Percentiles rank a stretch among this genome's conserved stretches.
These are phyloP conservation scores for Tylochromis polylepis DNA, from an alignment of 2,113 vertebrate species.

Conservation along the genomic window DNA sequence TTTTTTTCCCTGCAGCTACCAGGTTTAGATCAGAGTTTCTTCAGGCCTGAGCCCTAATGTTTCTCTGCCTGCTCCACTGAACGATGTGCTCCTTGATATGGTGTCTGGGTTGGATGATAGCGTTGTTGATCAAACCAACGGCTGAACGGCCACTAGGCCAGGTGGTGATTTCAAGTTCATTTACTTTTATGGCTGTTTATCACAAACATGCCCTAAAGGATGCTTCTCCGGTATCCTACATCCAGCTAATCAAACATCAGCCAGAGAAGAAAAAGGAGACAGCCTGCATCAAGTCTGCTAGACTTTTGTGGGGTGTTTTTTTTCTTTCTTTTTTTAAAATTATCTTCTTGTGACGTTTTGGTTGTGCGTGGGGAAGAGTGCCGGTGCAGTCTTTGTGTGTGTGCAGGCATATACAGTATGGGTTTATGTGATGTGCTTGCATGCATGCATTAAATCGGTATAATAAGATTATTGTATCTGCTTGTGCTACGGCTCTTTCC, in stretches of 20 bases:
- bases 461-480: constrained; percentile 57
- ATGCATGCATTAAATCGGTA: constrained; percentile 48
- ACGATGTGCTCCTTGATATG: neutral
- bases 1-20: neutral
- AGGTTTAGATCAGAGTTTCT: neutral
- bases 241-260: neutral
- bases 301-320: too few species aligned
- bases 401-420: neutral
- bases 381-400: neutral
- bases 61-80: neutral
- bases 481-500: constrained; percentile 42
- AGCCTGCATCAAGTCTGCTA: neutral
- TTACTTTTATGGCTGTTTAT: neutral
- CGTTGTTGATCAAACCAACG: neutral
- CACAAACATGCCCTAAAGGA: neutral
- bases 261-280: neutral
- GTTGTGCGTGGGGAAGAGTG: neutral
- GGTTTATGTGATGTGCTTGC: constrained; percentile 29
- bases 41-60: neutral
- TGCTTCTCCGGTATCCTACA: neutral
- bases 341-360: neutral
- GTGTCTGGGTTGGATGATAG: neutral
- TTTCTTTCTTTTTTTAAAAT: neutral
- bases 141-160: neutral
- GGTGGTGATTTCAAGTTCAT: neutral